These are phyloP conservation scores for Tricholauxania praeusta DNA, from an alignment of 2,888 invertebrate species.

Conservation along the genomic window DNA sequence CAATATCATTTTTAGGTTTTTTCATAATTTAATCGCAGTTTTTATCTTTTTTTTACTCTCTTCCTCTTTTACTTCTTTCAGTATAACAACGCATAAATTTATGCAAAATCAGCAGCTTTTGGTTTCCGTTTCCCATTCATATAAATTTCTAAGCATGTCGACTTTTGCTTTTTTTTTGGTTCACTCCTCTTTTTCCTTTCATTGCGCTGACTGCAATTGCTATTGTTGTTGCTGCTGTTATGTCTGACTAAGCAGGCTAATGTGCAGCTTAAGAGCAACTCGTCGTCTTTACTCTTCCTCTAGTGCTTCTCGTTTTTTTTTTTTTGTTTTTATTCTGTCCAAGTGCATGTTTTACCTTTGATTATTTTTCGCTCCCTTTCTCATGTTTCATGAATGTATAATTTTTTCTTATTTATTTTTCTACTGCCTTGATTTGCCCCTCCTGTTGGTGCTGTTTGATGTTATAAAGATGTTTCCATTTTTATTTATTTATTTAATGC, in stretches of 20 bases:
- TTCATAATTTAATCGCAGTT: neutral
- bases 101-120: slow-evolving; percentile 54
- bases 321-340: neutral
- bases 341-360: slow-evolving; percentile 1
- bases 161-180: slow-evolving; percentile 55
- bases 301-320: neutral
- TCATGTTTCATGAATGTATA: slow-evolving; percentile 24
- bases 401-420: slow-evolving; percentile 35
- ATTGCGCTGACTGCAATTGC: slow-evolving; percentile 23
- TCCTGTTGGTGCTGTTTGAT: slow-evolving; percentile 6
- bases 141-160: slow-evolving; percentile 51
- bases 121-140: slow-evolving; percentile 63
- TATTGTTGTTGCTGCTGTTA: slow-evolving; percentile 11
- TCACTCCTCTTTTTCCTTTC: slow-evolving; percentile 35
- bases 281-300: neutral
- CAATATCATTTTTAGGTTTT: neutral
- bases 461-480: slow-evolving; percentile 5
- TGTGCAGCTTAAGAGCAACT: slow-evolving; percentile 1
- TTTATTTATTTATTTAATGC: slow-evolving; percentile 11
- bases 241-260: slow-evolving; percentile 20
- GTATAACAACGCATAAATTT: slow-evolving; percentile 30
- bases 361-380: slow-evolving; percentile 12
- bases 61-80: neutral
- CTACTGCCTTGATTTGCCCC: slow-evolving; percentile 7
- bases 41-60: neutral